Evolutionary conservation across 2,113 vertebrate genomes (phyloP), one percentile per base, ranked within the genome.

Genomic region (Pandion haliaetus): DNA sequence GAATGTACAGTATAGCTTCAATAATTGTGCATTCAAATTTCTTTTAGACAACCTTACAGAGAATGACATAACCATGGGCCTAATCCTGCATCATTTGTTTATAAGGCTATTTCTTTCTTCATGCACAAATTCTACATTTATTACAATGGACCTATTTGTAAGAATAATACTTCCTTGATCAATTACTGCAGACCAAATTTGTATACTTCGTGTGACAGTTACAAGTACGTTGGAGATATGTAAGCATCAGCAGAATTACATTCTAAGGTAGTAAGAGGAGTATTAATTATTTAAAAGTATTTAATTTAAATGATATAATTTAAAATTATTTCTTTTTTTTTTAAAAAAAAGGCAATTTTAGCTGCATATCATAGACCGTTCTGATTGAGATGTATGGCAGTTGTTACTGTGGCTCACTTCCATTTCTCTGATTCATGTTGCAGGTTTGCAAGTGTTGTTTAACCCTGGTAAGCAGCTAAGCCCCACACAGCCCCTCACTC

Each of bases 401-500:
- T 17, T 62, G 9, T 67, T 71, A 4, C 6, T 88, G 38, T 31
- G 6, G 17, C 21, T 58, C 14, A 5, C 23, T 54, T n/a, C 23
- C 11, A 26, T 74, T 86, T 57, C 28, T 66, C 47, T 44, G 32
- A 73, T 63, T 61, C 2, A 0, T 19, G 14, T 69, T 71, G 47
- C 12, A 44, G 26, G 44, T 79, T 38, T 58, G 0, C 26, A 63
- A 31, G 19, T 52, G 36, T 61, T 25, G 4, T 67, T 71, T 90
- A 71, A 72, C 6, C 23, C 31, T 47, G 4, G 14, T 9, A 42
- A 29, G 29, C 82, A 90, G 45, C 42, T 36, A 11, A 9, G 1
- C 5, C 32, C 32, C 38, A 17, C 3, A 0, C 12, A 69, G 47
- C 70, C 9, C 3, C 31, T 77, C 2, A 2, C 17, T 69, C 47